phyloP scores from a whole-genome alignment of 2,797 vertebrate genomes.

The Mastacembelus armatus region DNA sequence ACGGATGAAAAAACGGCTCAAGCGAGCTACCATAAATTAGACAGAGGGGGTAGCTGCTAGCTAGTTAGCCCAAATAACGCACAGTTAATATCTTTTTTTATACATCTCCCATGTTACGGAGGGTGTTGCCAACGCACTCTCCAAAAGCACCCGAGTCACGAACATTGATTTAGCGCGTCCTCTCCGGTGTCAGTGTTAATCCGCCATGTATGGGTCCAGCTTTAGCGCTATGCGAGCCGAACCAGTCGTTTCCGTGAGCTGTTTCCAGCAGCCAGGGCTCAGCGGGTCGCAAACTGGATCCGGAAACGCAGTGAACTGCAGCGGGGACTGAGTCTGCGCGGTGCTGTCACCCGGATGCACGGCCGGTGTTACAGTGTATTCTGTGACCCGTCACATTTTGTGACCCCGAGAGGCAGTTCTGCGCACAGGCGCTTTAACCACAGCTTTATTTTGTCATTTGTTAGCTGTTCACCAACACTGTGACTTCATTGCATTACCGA shows the following conservation, averaged over 20 bases:
- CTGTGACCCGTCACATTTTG: slow-evolving; percentile 25
- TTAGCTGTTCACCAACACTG: background rate
- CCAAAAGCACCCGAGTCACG: slow-evolving; percentile 57
- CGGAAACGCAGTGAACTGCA: slow-evolving; percentile 83
- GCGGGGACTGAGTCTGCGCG: slow-evolving; percentile 79
- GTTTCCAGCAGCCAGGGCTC: slow-evolving; percentile 62
- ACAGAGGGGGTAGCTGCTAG: slow-evolving; percentile 65
- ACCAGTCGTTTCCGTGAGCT: slow-evolving; percentile 68
- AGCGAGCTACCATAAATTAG: slow-evolving; percentile 70
- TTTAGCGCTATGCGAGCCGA: slow-evolving; percentile 62
- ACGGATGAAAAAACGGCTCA: slow-evolving; percentile 51
- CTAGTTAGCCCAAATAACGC: slow-evolving; percentile 74
- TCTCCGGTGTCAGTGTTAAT: slow-evolving; percentile 44
- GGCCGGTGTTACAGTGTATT: slow-evolving; percentile 32
- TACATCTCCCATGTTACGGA: slow-evolving; percentile 79
- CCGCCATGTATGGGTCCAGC: slow-evolving; percentile 64
- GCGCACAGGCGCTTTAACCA: background rate
- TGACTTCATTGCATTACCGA: background rate
- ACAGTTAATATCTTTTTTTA: slow-evolving; percentile 72
- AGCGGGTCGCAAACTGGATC: slow-evolving; percentile 75
- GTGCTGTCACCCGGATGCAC: slow-evolving; percentile 77
- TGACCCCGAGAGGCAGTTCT: slow-evolving; percentile 1
- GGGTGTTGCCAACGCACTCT: slow-evolving; percentile 70
- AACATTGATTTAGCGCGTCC: slow-evolving; percentile 47
- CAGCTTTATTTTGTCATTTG: background rate